phyloP scores from a whole-genome alignment of 1,140 invertebrate species.

The Trichoplusia ni region DNA sequence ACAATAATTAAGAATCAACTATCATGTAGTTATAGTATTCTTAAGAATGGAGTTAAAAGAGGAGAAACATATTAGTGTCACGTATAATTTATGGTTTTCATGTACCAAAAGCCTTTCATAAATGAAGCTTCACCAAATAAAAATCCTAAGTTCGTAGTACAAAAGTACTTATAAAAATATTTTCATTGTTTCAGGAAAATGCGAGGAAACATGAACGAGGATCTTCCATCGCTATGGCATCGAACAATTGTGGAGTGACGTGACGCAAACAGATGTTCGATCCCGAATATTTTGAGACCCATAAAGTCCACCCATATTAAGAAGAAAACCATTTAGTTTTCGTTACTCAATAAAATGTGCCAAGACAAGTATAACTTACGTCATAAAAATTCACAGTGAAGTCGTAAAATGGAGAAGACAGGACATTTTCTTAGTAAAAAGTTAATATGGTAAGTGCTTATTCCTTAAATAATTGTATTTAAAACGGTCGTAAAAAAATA shows the following conservation, averaged over 20 bases:
- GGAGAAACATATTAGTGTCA: background rate
- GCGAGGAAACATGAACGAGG: constrained; percentile 19
- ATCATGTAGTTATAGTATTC: too few species aligned
- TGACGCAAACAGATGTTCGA: constrained; percentile 26
- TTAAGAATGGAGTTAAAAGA: too few species aligned
- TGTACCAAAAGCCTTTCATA: too few species aligned
- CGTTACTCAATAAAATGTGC: constrained; percentile 43
- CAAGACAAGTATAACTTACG: constrained; percentile 28
- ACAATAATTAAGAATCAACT: too few species aligned
- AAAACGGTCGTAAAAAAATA: background rate
- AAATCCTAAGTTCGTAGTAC: too few species aligned
- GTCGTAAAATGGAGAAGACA: constrained; percentile 55
- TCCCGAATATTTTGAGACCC: background rate
- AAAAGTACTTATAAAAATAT: too few species aligned
- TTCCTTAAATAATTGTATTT: background rate
- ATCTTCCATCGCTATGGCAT: background rate
- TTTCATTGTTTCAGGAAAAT: constrained; percentile 38
- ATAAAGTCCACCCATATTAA: background rate
- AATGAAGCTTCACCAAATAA: too few species aligned
- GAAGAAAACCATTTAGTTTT: constrained; percentile 11
- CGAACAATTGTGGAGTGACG: constrained; percentile 46
- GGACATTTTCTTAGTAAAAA: constrained; percentile 42
- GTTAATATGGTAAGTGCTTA: constrained; percentile 59
- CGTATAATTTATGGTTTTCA: background rate
- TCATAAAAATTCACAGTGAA: constrained; percentile 37